Conservation (phyloP, 2,888 invertebrate genomes). For the Entomobrya proxima region DNA sequence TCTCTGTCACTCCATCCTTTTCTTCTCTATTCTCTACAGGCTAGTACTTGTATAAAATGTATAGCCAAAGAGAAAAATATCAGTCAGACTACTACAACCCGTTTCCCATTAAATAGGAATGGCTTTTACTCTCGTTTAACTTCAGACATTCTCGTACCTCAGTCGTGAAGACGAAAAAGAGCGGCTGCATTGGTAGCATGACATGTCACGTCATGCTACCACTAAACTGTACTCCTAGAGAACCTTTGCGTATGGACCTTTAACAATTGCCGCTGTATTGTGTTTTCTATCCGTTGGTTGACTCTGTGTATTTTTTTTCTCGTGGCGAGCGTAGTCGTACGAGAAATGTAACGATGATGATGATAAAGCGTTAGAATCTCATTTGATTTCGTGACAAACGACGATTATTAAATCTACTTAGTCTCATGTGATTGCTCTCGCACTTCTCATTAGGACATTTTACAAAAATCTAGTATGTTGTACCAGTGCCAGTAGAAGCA, state of each 20-base stretch:
- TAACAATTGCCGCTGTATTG: background rate
- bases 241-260: background rate
- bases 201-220: slow-evolving; percentile 36
- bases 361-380: slow-evolving; percentile 45
- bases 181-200: background rate
- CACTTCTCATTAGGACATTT: slow-evolving; percentile 66
- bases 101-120: no score
- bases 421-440: slow-evolving; percentile 65
- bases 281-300: background rate
- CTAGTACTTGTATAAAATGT: no score
- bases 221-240: background rate
- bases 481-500: slow-evolving; percentile 19
- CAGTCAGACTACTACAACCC: no score
- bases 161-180: background rate
- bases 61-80: no score
- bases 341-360: background rate
- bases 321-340: background rate
- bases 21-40: background rate
- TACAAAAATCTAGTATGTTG: slow-evolving; percentile 40
- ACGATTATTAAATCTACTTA: slow-evolving; percentile 65
- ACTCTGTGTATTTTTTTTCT: slow-evolving; percentile 7
- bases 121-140: slow-evolving; percentile 17
- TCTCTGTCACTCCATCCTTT: background rate
- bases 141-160: background rate
- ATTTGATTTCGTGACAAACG: slow-evolving; percentile 66